Evolutionary conservation across 2,113 vertebrate genomes (phyloP).

Genomic region (Panurus biarmicus): DNA sequence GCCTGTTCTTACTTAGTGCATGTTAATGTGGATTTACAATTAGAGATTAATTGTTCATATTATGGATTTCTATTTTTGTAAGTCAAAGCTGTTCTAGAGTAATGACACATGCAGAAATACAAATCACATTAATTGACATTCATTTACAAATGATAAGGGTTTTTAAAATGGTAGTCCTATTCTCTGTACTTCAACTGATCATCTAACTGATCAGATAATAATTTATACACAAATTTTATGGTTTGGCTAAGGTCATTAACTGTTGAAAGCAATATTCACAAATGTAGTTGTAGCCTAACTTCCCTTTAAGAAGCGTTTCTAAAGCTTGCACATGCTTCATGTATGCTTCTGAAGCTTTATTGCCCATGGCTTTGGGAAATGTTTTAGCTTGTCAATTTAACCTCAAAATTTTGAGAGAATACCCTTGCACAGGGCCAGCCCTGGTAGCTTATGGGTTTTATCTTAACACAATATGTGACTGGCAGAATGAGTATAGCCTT

Average conservation of each 20-base stretch:
- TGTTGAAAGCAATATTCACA: background rate
- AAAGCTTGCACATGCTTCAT: background rate
- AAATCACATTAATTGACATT: background rate
- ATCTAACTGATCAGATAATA: background rate
- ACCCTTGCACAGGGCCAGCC: background rate
- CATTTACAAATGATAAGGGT: background rate
- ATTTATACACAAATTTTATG: background rate
- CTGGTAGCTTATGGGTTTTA: background rate
- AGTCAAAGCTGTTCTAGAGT: background rate
- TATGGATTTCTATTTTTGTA: background rate
- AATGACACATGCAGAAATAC: slow-evolving; percentile 1
- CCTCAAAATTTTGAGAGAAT: background rate
- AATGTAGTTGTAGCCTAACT: background rate
- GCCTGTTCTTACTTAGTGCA: background rate
- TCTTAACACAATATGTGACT: background rate
- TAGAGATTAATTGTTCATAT: background rate
- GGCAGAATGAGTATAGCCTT: background rate
- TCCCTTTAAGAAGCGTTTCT: background rate
- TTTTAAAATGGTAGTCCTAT: background rate
- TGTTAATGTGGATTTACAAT: background rate
- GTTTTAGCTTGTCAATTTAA: background rate
- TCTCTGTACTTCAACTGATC: background rate
- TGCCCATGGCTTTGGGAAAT: background rate
- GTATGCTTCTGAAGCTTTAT: background rate
- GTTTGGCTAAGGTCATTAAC: background rate